A percentile compares a stretch with the other conserved stretches of the same genome.
Evolutionary conservation across 2,113 vertebrate genomes (phyloP).

Genomic region (Gopherus evgoodei): DNA sequence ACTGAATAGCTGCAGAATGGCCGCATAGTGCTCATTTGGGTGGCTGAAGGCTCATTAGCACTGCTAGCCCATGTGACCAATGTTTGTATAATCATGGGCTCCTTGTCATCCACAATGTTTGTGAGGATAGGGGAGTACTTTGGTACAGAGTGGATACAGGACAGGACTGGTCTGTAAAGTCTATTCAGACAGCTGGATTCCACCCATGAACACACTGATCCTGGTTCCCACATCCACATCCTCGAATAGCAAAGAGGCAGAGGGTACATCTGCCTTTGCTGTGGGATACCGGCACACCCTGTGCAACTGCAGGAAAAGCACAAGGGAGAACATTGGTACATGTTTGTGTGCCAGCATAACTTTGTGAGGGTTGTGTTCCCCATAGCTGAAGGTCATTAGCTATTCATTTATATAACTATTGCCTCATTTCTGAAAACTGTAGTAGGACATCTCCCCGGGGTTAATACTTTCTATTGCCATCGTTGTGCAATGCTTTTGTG

Average conservation of each 20-base stretch:
- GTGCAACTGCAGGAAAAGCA: neutral
- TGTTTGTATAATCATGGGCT: too few relatives aligned
- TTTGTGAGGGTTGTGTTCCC: neutral
- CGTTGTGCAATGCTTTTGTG: too few relatives aligned
- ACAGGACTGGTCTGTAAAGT: too few relatives aligned
- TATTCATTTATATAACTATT: neutral
- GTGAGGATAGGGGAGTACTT: too few relatives aligned
- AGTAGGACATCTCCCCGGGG: neutral
- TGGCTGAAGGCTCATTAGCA: neutral
- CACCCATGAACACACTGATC: too few relatives aligned
- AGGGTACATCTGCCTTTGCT: neutral
- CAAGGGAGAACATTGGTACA: neutral
- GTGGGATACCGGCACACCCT: neutral
- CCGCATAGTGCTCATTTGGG: neutral
- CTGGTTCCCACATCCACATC: too few relatives aligned
- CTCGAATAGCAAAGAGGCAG: neutral
- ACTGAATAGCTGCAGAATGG: neutral
- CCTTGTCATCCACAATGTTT: too few relatives aligned
- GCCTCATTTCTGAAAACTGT: neutral
- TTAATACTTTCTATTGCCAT: neutral
- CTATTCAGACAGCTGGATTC: too few relatives aligned
- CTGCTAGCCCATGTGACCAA: too few relatives aligned
- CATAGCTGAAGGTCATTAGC: neutral
- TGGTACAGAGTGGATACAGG: too few relatives aligned
- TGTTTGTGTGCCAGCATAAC: neutral